Percentiles rank a stretch among this genome's conserved stretches.
Evolutionary conservation across 2,113 vertebrate species (phyloP).

Genomic region (Tenrec ecaudatus): DNA sequence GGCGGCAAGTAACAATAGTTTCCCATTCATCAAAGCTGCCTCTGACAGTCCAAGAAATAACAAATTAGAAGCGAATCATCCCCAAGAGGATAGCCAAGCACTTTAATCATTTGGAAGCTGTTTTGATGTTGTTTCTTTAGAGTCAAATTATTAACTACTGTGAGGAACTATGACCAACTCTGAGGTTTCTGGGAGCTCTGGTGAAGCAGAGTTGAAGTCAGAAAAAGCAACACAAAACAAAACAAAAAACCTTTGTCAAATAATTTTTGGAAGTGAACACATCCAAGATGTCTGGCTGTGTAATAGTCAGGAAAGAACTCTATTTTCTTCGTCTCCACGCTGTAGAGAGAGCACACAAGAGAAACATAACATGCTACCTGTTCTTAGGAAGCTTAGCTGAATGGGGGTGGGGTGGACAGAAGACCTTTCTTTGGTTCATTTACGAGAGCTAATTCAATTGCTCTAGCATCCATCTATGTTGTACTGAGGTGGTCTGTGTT

Average conservation of each 20-base stretch:
- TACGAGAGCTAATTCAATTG: not conserved
- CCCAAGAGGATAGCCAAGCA: conserved; percentile 64
- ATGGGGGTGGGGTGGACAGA: not conserved
- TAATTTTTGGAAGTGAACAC: conserved; percentile 10
- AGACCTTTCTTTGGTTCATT: conserved; percentile 10
- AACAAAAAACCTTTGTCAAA: not conserved
- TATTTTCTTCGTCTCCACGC: not conserved
- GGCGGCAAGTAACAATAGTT: conserved; percentile 72
- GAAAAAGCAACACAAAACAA: not conserved
- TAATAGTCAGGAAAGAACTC: not conserved
- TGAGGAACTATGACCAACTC: conserved; percentile 52
- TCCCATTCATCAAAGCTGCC: conserved; percentile 72
- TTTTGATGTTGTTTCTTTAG: conserved; percentile 71
- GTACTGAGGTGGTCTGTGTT: not conserved
- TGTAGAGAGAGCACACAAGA: not conserved
- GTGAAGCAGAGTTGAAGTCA: not conserved
- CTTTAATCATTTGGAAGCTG: conserved; percentile 67
- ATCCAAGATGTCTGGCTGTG: not conserved
- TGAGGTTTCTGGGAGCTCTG: conserved; percentile 31
- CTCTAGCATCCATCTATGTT: not conserved
- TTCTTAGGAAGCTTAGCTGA: conserved; percentile 9
- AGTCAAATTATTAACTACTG: conserved; percentile 71
- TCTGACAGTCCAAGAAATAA: conserved; percentile 72
- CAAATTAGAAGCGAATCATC: conserved; percentile 70
- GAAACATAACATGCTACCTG: not conserved